Evolutionary conservation across 1,140 invertebrate species (phyloP).

Genomic region (Brachionus manjavacas): DNA sequence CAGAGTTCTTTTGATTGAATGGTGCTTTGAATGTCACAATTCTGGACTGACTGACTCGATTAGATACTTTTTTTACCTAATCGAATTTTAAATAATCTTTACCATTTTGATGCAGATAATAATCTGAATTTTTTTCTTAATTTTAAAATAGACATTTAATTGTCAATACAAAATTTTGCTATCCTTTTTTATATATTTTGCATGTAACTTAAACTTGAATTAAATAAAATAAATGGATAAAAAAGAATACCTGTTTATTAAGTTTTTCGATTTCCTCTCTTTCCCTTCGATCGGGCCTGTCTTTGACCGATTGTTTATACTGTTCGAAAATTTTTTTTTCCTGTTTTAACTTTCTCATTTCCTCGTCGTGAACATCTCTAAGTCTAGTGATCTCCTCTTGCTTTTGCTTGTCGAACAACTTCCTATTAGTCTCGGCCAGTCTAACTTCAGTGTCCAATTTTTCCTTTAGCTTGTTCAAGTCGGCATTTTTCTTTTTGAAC

Average conservation of each 20-base stretch:
- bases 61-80: too few relatives aligned
- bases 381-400: slow-evolving; percentile 51
- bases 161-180: too few relatives aligned
- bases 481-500: slow-evolving; percentile 53
- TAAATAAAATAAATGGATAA: too few relatives aligned
- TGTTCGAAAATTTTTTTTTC: slow-evolving; percentile 57
- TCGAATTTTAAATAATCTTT: too few relatives aligned
- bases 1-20: too few relatives aligned
- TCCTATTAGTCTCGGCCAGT: not conserved
- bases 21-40: too few relatives aligned
- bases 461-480: slow-evolving; percentile 50
- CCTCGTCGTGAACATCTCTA: slow-evolving; percentile 54
- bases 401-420: slow-evolving; percentile 55
- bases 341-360: slow-evolving; percentile 56
- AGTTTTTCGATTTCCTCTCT: slow-evolving; percentile 56
- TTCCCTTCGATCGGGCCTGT: slow-evolving; percentile 54
- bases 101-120: too few relatives aligned
- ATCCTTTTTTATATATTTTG: too few relatives aligned
- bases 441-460: slow-evolving; percentile 53
- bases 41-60: too few relatives aligned
- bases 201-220: too few relatives aligned
- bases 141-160: too few relatives aligned
- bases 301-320: slow-evolving; percentile 52
- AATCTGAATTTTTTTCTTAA: too few relatives aligned
- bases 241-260: slow-evolving; percentile 51